Percentiles rank a stretch among this genome's conserved stretches.
Conservation (phyloP, 2,113 vertebrate species). For the Chascanopsetta lugubris region DNA sequence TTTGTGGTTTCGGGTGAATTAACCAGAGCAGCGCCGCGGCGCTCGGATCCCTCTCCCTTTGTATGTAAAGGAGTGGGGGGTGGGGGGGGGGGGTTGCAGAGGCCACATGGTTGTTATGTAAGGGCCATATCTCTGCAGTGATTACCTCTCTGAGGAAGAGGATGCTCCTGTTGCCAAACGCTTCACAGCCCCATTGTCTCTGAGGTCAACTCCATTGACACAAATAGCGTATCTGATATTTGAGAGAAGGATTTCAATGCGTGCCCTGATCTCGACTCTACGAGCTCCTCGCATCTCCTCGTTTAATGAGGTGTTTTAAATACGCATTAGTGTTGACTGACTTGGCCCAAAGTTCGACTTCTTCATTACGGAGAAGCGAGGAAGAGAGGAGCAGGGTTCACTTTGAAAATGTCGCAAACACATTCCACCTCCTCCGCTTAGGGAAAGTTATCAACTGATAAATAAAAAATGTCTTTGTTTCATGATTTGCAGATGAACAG, state of each 20-base stretch:
- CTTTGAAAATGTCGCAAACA: too few relatives aligned
- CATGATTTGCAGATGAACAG: too few relatives aligned
- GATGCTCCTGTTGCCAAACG: too few relatives aligned
- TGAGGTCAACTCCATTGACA: background rate
- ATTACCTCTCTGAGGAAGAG: slow-evolving; percentile 17
- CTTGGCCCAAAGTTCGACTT: background rate
- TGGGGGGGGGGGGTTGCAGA: background rate
- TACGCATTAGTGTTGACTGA: background rate
- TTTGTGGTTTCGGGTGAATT: slow-evolving; percentile 70
- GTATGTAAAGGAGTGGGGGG: background rate
- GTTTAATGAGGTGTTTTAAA: background rate
- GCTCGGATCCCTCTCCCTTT: slow-evolving; percentile 2
- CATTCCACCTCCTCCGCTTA: too few relatives aligned
- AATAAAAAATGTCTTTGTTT: too few relatives aligned
- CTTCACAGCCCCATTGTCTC: too few relatives aligned
- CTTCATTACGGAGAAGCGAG: too few relatives aligned
- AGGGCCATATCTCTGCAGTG: slow-evolving; percentile 3
- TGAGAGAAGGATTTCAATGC: background rate
- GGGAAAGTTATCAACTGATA: too few relatives aligned
- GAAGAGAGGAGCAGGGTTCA: too few relatives aligned
- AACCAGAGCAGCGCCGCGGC: slow-evolving; percentile 52
- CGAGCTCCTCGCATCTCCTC: background rate
- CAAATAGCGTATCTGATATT: background rate
- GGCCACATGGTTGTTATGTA: slow-evolving; percentile 12
- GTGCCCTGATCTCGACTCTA: background rate